Evolutionary conservation across 2,888 invertebrate genomes (phyloP), one percentile per base, ranked within the genome.

Genomic region (Hirudinaria manillensis): DNA sequence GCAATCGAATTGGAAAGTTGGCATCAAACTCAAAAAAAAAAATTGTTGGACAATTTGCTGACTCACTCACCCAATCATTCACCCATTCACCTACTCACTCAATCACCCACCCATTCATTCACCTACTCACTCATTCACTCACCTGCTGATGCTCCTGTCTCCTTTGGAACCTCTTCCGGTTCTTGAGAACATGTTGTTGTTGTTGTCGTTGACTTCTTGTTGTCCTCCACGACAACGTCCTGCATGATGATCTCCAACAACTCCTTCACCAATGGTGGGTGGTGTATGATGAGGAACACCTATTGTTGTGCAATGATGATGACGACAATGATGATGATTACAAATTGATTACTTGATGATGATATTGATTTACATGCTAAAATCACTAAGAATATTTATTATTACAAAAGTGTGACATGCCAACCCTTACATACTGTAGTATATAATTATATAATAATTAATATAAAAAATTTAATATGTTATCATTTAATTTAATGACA

Each of bases 261-360:
- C 7, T 92, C 91, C 81, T 93, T 91, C 4, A 97, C 93, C 80
- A 98, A 89, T 0, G 95, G 94, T 0, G 91, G 90, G 84, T 97
- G 93, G 3, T 92, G 91, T 78, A 97, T 90, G 79, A 97, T 96
- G 76, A 97, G 88, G 87, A 97, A 97, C 70, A 98, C 86, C 85
- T 87, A 38, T n/a, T 16, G 16, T 45, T 10, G 10, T 36, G 36
- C 36, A 10, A 36, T 36, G 36, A 36, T 36, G 36, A 36, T 36
- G 36, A 36, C 10, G 36, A 36, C 10, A 10, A 36, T 36, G 36
- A 10, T 36, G 36, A n/a, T n/a, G n/a, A n/a, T n/a, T n/a, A n/a
- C n/a, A n/a, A n/a, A n/a, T n/a, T n/a, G n/a, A n/a, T n/a, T n/a
- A n/a, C n/a, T n/a, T 10, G 36, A 36, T 36, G 3, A 10, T 36